Conservation (phyloP, 2,113 vertebrate genomes). For the Calidris pugnax region DNA sequence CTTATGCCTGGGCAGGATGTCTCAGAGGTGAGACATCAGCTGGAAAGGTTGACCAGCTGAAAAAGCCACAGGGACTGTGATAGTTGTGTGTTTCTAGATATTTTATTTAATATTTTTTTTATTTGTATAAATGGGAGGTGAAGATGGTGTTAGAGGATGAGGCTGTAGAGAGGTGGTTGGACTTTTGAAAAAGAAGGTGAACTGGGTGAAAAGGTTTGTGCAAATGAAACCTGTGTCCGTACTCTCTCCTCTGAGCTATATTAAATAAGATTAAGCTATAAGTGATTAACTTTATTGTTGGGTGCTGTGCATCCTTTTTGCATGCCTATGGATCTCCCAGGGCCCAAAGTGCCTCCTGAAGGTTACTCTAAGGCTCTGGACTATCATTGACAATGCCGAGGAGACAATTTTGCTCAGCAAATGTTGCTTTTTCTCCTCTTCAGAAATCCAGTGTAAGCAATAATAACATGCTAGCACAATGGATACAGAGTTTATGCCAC, state of each 20-base stretch:
- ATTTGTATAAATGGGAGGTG: background rate
- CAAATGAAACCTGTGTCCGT: background rate
- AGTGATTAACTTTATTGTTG: background rate
- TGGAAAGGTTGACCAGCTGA: background rate
- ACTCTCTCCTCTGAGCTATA: background rate
- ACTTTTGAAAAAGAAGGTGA: background rate
- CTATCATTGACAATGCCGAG: accelerated
- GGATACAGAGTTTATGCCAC: accelerated
- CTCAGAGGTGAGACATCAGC: accelerated
- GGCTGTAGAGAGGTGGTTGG: background rate
- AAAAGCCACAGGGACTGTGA: background rate
- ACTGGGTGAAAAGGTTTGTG: background rate
- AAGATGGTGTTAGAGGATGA: background rate
- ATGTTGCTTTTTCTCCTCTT: background rate
- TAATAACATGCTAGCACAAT: accelerated
- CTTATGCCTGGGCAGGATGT: accelerated
- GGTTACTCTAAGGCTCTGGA: background rate
- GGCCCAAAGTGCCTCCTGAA: accelerated
- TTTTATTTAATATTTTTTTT: background rate
- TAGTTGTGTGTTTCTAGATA: background rate
- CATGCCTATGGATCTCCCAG: background rate
- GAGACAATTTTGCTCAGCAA: background rate
- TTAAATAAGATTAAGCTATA: background rate
- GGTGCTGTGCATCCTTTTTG: background rate
- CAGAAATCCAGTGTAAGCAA: background rate